Base-by-base conservation (phyloP, 2,888 invertebrate genomes). In the Rotaria sp. region DNA sequence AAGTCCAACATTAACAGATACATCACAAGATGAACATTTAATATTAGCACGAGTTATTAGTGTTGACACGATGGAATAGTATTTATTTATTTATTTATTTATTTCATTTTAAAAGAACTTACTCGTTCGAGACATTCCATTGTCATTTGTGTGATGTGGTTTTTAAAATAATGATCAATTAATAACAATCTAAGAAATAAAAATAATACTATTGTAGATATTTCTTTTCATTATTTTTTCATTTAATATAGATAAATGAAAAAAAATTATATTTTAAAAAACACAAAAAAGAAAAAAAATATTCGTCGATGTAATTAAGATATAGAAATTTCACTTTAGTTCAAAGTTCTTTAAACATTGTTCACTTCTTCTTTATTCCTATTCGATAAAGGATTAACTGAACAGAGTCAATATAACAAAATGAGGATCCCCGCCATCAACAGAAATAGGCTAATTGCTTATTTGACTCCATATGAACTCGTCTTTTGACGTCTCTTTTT, bases 111-210 rank as follows among this genome's bases (percentile, higher is more conserved):
- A 2, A 7, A 67, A 35, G 4, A 41, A 80, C 80, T 80, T 80
- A 80, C 80, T 45, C 80, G 80, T 80, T 80, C 80, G 2, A 80
- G 45, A 80, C 45, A 45, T 26, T 80, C 80, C 80, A 45, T 80
- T 45, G 26, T 45, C 26, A 45, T 80, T 80, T 80, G 24, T n/a
- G 26, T 80, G 50, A 50, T 10, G 26, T 41, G n/a, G n/a, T n/a
- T 26, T 45, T 26, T n/a, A n/a, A 26, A n/a, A 80, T 80, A 80
- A n/a, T 35, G n/a, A n/a, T 41, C 4, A 45, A 45, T 41, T 2
- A 41, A 15, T n/a, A 80, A 80, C 5, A n/a, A 13, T 26, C n/a
- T 45, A 41, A 13, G 24, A 75, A 75, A n/a, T n/a, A 45, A 80
- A 45, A 35, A 35, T 15, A 74, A 74, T 38, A 74, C 1, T 26